Base-by-base conservation (phyloP, 2,113 vertebrate species). In the Leptosomus discolor region DNA sequence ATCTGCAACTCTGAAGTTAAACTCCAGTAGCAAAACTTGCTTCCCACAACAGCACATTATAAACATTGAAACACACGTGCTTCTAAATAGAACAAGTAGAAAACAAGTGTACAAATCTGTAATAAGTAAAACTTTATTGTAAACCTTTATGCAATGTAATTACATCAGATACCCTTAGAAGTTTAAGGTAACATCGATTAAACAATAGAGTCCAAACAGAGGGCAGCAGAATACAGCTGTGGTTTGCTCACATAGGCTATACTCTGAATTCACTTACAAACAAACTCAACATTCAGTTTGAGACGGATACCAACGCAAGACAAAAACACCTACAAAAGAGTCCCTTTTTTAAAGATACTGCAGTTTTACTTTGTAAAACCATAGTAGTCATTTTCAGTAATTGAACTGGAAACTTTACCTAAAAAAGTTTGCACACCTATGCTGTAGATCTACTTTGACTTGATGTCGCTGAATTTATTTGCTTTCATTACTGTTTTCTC, bases 81-180 rank as follows among this genome's bases (percentile, higher is more conserved):
- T 91, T 57, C 27, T 11, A 93, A 92, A 80, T 39, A 83, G 39
- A 94, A 37, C 46, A 57, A 90, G 46, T 32, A 70, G 53, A 34
- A 78, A 89, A 90, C 73, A 45, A 89, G 60, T 88, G 77, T 95
- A 95, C 76, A 61, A 76, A 90, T 94, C 81, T 76, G 87, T 95
- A 97, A 88, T 96, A 97, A 94, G 97, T 95, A 96, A 96, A 96
- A 96, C 95, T 99, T 99, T 99, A 99, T 99, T 99, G 98, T 98
- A 98, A 99, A 99, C 98, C 96, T 88, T 97, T 98, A 98, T 98
- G 98, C 93, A 98, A 98, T 64, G 92, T 97, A 97, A 95, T 96
- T 95, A 98, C 95, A 97, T 97, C 74, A 85, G 95, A 95, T 97
- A 98, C 94, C 96, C 92, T 97, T 97, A 88, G 58, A 95, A 95